phyloP scores from a whole-genome alignment of 2,888 invertebrate species.

The Polia nebulosa region DNA sequence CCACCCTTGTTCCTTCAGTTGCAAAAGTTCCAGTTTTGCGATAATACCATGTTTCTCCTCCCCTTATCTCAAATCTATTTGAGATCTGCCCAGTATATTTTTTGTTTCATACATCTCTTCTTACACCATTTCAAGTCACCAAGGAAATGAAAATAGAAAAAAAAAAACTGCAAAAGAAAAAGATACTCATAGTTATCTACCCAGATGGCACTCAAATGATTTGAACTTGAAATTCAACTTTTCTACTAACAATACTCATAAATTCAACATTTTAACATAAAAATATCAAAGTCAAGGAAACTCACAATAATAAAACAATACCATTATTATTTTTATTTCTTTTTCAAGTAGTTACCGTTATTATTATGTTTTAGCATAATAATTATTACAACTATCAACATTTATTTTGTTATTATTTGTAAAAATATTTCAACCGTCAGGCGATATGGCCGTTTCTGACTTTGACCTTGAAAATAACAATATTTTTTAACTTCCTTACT shows the following conservation, averaged over 20 bases:
- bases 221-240: constrained; percentile 5
- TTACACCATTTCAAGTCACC: no score
- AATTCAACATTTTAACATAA: neutral
- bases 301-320: constrained; percentile 6
- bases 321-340: constrained; percentile 20
- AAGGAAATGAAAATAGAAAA: neutral
- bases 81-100: no score
- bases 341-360: constrained; percentile 13
- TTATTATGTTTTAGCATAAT: constrained; percentile 10
- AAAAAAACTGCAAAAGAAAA: neutral
- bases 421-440: constrained; percentile 8
- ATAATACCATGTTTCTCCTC: no score
- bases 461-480: constrained; percentile 34
- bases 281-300: constrained; percentile 32
- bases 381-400: constrained; percentile 20
- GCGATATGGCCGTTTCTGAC: neutral
- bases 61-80: no score
- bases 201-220: neutral
- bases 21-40: no score
- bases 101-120: no score
- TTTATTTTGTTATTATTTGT: constrained; percentile 10
- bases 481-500: constrained; percentile 15
- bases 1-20: no score
- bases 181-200: neutral
- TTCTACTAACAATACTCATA: neutral